Percentiles rank a stretch among this genome's conserved stretches.
These are phyloP conservation scores for Aleiodes alternator DNA, from an alignment of 2,888 invertebrate species.

Conservation along the genomic window DNA sequence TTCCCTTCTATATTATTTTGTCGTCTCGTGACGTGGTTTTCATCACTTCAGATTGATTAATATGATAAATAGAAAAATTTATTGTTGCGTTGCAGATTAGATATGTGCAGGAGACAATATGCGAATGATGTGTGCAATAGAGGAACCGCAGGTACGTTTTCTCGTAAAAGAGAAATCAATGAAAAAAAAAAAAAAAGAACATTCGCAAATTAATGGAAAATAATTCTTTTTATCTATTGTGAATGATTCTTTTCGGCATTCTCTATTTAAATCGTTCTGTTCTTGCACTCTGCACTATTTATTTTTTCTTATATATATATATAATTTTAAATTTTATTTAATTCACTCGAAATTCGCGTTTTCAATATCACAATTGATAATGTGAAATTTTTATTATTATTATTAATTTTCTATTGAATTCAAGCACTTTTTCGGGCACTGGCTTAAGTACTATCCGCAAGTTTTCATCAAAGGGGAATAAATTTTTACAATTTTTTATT, in stretches of 20 bases:
- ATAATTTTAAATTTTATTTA: neutral
- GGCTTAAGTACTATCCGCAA: slow-evolving; percentile 28
- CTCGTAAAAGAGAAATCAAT: slow-evolving; percentile 51
- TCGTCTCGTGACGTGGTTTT: slow-evolving; percentile 64
- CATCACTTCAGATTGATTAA: slow-evolving; percentile 31
- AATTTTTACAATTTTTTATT: neutral
- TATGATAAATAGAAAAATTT: slow-evolving; percentile 74
- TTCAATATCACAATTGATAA: neutral
- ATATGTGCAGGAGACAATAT: slow-evolving; percentile 98
- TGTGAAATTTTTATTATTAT: slow-evolving; percentile 3
- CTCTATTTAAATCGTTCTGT: slow-evolving; percentile 18
- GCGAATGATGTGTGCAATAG: slow-evolving; percentile 97
- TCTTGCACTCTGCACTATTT: slow-evolving; percentile 28
- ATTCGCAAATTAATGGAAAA: neutral
- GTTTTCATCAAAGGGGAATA: slow-evolving; percentile 1
- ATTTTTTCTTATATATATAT: neutral
- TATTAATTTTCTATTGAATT: slow-evolving; percentile 22
- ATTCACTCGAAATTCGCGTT: neutral
- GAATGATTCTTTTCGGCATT: slow-evolving; percentile 22
- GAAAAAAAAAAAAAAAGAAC: slow-evolving; percentile 12
- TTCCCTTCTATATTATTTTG: slow-evolving; percentile 3
- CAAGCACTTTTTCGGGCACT: slow-evolving; percentile 37
- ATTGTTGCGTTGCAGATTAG: slow-evolving; percentile 92
- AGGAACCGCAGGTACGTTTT: slow-evolving; percentile 95
- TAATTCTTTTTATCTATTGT: slow-evolving; percentile 38